Conservation (phyloP, 2,113 vertebrate species). For the Notarius quadriscutis region DNA sequence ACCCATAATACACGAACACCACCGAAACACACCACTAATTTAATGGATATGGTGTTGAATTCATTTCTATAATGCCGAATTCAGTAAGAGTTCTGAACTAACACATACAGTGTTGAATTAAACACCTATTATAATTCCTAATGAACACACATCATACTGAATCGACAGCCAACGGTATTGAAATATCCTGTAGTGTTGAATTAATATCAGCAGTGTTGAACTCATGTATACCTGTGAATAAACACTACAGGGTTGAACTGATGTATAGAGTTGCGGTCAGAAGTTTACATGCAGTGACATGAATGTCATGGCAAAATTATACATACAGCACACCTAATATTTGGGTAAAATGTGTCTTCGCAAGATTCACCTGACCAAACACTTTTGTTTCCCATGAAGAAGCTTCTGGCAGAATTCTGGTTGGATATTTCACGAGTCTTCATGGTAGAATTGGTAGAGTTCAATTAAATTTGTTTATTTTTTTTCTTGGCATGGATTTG, state of each 20-base stretch:
- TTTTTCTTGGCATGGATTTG: no score
- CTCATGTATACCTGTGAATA: not conserved
- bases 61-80: not conserved
- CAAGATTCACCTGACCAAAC: no score
- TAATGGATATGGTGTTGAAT: not conserved
- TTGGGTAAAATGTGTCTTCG: no score
- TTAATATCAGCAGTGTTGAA: not conserved
- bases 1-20: not conserved
- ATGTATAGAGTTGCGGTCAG: not conserved
- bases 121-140: not conserved
- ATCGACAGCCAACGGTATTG: not conserved
- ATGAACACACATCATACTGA: not conserved
- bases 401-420: no score
- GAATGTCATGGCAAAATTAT: no score
- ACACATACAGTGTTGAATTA: not conserved
- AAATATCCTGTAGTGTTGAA: not conserved
- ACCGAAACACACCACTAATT: not conserved
- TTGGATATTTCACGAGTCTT: no score
- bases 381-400: no score
- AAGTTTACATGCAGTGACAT: no score
- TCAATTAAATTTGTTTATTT: no score
- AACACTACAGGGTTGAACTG: not conserved
- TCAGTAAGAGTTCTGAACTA: not conserved
- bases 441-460: no score
- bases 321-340: no score